These are phyloP conservation scores for Zonitis immaculata DNA, from an alignment of 2,888 invertebrate species.

Conservation along the genomic window DNA sequence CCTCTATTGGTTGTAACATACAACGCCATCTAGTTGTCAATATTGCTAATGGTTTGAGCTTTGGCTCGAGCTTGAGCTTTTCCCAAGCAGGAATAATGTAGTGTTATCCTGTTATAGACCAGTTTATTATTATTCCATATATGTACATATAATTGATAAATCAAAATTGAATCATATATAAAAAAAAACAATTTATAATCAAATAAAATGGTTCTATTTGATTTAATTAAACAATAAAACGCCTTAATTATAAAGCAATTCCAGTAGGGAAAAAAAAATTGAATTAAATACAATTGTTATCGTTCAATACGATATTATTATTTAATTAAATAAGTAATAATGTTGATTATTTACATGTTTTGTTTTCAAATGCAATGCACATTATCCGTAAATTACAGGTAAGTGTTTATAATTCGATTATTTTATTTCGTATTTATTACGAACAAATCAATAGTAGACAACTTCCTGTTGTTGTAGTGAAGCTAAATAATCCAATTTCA, in stretches of 20 bases:
- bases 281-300: no score
- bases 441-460: not conserved
- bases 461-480: not conserved
- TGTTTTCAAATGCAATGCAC: not conserved
- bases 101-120: not conserved
- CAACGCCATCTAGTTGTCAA: not conserved
- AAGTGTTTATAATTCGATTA: not conserved
- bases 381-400: not conserved
- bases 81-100: not conserved
- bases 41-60: not conserved
- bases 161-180: no score
- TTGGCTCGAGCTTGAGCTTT: not conserved
- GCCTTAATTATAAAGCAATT: not conserved
- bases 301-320: no score
- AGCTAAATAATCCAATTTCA: not conserved
- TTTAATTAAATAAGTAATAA: not conserved
- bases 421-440: not conserved
- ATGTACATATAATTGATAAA: not conserved
- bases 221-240: not conserved
- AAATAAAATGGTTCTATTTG: not conserved
- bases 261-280: no score
- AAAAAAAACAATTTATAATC: not conserved
- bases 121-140: not conserved
- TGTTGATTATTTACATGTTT: not conserved
- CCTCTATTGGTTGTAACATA: not conserved